A percentile compares a stretch with the other conserved stretches of the same genome.
Evolutionary conservation across 2,113 vertebrate species (phyloP).

Genomic region (Menura novaehollandiae): DNA sequence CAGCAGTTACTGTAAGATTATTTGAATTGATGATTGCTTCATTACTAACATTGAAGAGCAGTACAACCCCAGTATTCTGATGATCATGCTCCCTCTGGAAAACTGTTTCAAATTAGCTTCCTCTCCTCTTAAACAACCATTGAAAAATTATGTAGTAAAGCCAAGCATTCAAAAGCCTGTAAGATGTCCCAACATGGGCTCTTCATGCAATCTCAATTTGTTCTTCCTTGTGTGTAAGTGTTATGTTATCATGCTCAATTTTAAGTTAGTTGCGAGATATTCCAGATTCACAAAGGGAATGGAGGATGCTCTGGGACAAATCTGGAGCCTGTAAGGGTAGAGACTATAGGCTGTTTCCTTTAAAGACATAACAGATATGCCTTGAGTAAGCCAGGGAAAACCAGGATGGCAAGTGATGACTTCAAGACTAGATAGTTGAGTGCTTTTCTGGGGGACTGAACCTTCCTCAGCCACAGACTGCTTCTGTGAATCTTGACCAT

Average conservation of each 20-base stretch:
- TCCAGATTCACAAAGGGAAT: not conserved
- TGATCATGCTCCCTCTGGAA: not conserved
- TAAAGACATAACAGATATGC: not conserved
- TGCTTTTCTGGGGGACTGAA: not conserved
- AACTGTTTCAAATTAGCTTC: not conserved
- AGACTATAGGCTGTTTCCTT: not conserved
- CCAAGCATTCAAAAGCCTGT: not conserved
- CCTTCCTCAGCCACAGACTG: not conserved
- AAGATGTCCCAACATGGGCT: not conserved
- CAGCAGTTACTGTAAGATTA: not conserved
- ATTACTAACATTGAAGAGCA: not conserved
- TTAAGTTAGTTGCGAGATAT: not conserved
- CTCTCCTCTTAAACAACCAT: not conserved
- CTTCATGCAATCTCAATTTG: not conserved
- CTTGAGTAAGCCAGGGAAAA: not conserved
- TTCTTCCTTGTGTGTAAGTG: not conserved
- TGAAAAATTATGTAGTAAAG: not conserved
- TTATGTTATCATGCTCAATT: not conserved
- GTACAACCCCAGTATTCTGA: not conserved
- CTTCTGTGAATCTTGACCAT: not conserved
- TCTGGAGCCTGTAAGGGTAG: not conserved
- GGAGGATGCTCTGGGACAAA: not conserved
- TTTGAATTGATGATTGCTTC: not conserved
- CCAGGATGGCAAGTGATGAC: not conserved
- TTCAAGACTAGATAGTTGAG: not conserved